Percentiles rank a stretch among this genome's conserved stretches.
These are phyloP conservation scores for Catonia carolina DNA, from an alignment of 2,888 invertebrate species.

Conservation along the genomic window DNA sequence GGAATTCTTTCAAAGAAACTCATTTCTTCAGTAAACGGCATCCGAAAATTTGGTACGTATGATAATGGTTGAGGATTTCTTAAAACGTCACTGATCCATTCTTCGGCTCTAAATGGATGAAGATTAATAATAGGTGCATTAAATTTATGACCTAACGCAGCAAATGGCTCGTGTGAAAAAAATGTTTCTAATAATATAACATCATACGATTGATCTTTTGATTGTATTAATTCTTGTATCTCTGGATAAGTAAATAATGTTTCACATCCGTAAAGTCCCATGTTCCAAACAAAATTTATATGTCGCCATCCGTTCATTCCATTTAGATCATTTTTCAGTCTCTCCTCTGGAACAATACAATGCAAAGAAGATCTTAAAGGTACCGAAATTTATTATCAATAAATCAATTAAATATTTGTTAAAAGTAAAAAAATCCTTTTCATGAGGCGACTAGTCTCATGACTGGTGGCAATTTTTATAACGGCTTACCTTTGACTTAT, in stretches of 20 bases:
- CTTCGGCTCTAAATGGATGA: conserved; percentile 21
- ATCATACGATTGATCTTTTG: conserved; percentile 24
- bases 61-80: conserved; percentile 26
- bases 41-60: conserved; percentile 21
- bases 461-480: no score
- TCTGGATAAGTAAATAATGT: conserved; percentile 15
- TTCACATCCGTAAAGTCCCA: not conserved
- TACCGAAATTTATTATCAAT: no score
- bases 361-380: no score
- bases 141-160: conserved; percentile 28
- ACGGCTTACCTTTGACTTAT: no score
- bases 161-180: conserved; percentile 27
- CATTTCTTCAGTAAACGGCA: conserved; percentile 23
- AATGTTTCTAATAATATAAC: conserved; percentile 29
- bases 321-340: no score
- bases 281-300: not conserved
- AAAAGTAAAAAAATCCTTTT: no score
- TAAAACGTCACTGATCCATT: conserved; percentile 19
- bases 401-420: no score
- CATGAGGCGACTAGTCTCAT: no score
- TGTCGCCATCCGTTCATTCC: not conserved
- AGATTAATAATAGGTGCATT: conserved; percentile 27
- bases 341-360: no score
- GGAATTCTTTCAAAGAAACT: conserved; percentile 21
- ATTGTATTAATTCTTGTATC: conserved; percentile 22